Evolutionary conservation across 2,797 vertebrate genomes (phyloP), one percentile per base, ranked within the genome.

Genomic region (Trichosurus vulpecula): DNA sequence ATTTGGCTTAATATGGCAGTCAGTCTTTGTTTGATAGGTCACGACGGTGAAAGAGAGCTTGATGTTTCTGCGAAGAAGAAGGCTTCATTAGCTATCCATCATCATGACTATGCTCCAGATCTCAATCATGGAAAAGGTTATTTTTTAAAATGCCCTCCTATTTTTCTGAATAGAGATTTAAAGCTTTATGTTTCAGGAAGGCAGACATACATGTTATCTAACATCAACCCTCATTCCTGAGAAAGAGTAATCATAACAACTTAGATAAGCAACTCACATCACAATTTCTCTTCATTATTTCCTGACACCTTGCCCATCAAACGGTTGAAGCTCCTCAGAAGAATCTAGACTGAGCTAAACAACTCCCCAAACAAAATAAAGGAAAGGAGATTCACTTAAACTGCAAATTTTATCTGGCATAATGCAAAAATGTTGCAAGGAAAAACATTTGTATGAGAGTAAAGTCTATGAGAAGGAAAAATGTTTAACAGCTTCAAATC

Each of bases 391-490:
- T 95, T 97, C 91, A 94, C 90, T 97, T 96, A 95, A 97, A 97
- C 96, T 96, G 93, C 94, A 55, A 97, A 91, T 54, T 96, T 74
- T 96, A 96, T 93, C 90, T 94, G 89, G 94, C 95, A 95, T 96
- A 96, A 94, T 95, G 96, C 93, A 97, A 98, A 97, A 97, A 98
- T 97, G 97, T 97, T 97, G 92, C 97, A 96, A 92, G 29, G 29
- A 94, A 97, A 93, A 93, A 97, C 97, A 97, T 97, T 97, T 97
- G 96, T 95, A 97, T 97, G 97, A 96, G 97, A 96, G 96, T 97
- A 94, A 95, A 96, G 92, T 96, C 51, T 66, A 91, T 66, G 54
- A 87, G 91, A 91, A 96, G 90, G 57, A 91, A 95, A 94, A 95
- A 93, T 96, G 96, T 95, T 61, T 93, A 97, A 97, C 91, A 93